Evolutionary conservation across 2,888 invertebrate species (phyloP), one percentile per base, ranked within the genome.

Genomic region (Coenonympha glycerion): DNA sequence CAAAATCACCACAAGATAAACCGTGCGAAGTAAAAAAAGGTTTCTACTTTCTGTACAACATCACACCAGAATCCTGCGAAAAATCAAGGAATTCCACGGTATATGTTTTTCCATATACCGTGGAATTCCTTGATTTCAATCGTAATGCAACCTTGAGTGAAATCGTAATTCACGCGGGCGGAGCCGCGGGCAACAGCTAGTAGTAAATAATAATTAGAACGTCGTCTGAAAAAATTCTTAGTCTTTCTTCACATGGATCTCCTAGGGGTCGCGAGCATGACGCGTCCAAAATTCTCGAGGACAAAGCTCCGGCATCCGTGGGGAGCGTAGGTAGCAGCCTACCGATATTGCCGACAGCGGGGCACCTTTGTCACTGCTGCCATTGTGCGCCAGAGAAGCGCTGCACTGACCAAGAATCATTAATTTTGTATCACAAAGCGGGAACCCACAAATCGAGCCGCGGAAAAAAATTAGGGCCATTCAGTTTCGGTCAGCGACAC

Each of bases 341-440:
- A 76, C 82, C 80, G 79, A 84, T 87, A 84, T 79, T 70, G 71
- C 66, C 76, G 86, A 79, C 87, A 84, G 86, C 87, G 84, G 87
- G 87, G 68, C 79, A 78, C 85, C 80, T 78, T 87, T 87, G 87
- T 87, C 81, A 79, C 74, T 77, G 66, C 49, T 41, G 41, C 77
- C 69, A 77, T 86, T 85, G 84, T 86, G 70, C 63, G 59, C 73
- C 74, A 68, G 73, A 73, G 75, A 73, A 69, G 71, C 75, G 70
- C 69, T 76, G 79, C 77, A 75, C 81, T 82, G 84, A 79, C 85
- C 80, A 80, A 81, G 85, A 87, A 85, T 86, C 87, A 87, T 87
- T 87, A 87, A 87, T 87, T 86, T 82, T 79, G 72, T 78, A 84
- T 75, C 84, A 85, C 87, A 87, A 87, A 84, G 85, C 81, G 70